phyloP scores from a whole-genome alignment of 2,113 vertebrate genomes.

The Zosterops hypoxanthus region DNA sequence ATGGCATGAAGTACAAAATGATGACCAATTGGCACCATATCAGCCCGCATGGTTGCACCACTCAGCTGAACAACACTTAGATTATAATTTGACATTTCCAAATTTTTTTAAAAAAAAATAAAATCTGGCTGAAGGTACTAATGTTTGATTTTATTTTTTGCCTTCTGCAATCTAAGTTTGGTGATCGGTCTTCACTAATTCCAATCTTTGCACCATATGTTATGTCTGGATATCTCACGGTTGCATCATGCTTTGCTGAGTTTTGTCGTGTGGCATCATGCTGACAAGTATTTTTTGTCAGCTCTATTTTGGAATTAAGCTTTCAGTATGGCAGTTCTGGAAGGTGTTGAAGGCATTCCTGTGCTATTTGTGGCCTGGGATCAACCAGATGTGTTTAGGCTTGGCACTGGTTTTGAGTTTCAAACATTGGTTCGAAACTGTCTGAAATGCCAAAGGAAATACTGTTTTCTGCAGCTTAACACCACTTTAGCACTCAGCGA shows the following conservation, averaged over 20 bases:
- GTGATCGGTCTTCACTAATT: slow-evolving; percentile 61
- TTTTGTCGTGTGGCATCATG: slow-evolving; percentile 78
- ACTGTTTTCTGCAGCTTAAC: slow-evolving; percentile 75
- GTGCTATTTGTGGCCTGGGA: slow-evolving; percentile 89
- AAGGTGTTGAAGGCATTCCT: slow-evolving; percentile 89
- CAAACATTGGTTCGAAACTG: slow-evolving; percentile 80
- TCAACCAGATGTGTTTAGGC: slow-evolving; percentile 87
- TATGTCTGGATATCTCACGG: slow-evolving; percentile 68
- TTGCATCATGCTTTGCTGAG: slow-evolving; percentile 83
- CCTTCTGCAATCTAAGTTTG: slow-evolving; percentile 63
- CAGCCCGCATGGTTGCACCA: not conserved
- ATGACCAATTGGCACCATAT: slow-evolving; percentile 34
- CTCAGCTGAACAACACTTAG: slow-evolving; percentile 18
- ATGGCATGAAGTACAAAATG: not conserved
- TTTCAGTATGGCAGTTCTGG: slow-evolving; percentile 86
- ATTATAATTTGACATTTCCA: slow-evolving; percentile 46
- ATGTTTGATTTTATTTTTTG: slow-evolving; percentile 63
- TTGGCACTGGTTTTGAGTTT: slow-evolving; percentile 81
- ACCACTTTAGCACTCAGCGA: slow-evolving; percentile 77
- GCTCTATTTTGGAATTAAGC: slow-evolving; percentile 90
- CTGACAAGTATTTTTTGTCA: slow-evolving; percentile 83
- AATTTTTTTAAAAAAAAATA: not conserved
- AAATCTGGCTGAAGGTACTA: slow-evolving; percentile 30
- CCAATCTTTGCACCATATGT: slow-evolving; percentile 61
- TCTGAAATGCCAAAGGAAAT: slow-evolving; percentile 82